A percentile compares a stretch with the other conserved stretches of the same genome.
Evolutionary conservation across 1,140 invertebrate genomes (phyloP).

Genomic region (Steinernema feltiae): DNA sequence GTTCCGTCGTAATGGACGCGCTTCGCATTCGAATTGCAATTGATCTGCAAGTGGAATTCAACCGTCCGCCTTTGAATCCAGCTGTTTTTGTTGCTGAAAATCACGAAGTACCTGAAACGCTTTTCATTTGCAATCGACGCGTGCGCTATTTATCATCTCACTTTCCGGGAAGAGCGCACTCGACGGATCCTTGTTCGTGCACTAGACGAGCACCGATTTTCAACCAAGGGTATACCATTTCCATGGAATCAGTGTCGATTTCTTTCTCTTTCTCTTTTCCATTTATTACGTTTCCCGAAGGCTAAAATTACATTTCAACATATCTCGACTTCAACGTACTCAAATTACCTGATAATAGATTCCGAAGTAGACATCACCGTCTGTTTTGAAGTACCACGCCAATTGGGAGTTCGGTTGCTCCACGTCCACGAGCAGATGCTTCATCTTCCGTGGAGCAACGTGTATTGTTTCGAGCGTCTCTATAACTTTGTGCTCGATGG

Average conservation of each 20-base stretch:
- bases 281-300: neutral
- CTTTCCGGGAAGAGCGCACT: slow-evolving; percentile 38
- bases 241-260: slow-evolving; percentile 29
- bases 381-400: slow-evolving; percentile 54
- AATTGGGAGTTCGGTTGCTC: slow-evolving; percentile 34
- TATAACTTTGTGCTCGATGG: slow-evolving; percentile 34
- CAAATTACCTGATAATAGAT: slow-evolving; percentile 48
- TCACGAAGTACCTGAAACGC: slow-evolving; percentile 41
- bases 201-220: slow-evolving; percentile 53
- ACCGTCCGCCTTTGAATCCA: slow-evolving; percentile 38
- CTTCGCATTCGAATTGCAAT: slow-evolving; percentile 21
- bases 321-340: neutral
- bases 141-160: neutral
- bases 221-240: slow-evolving; percentile 56
- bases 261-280: slow-evolving; percentile 18
- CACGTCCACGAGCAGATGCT: slow-evolving; percentile 42
- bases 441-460: slow-evolving; percentile 43
- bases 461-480: slow-evolving; percentile 43
- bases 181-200: slow-evolving; percentile 47
- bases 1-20: slow-evolving; percentile 36
- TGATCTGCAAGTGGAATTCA: slow-evolving; percentile 36
- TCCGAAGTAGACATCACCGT: slow-evolving; percentile 55
- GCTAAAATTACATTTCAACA: neutral
- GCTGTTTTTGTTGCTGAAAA: slow-evolving; percentile 52
- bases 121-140: neutral